Conservation (phyloP, 2,888 invertebrate genomes). For the Hydrotaea cyrtoneurina region DNA sequence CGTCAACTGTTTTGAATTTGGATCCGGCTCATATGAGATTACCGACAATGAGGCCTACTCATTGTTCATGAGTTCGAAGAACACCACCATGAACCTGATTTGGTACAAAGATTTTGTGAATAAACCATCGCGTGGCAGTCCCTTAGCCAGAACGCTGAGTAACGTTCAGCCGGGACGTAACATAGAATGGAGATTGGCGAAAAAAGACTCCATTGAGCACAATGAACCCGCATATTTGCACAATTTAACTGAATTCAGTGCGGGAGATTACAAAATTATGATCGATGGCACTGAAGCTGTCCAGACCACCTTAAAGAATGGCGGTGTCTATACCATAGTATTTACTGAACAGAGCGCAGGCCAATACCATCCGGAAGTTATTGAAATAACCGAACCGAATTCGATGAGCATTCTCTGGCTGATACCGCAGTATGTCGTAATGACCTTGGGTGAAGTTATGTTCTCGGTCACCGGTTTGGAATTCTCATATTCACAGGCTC, state of each 20-base stretch:
- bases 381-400: slow-evolving; percentile 80
- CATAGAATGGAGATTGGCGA: slow-evolving; percentile 72
- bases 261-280: slow-evolving; percentile 70
- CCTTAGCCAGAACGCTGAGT: slow-evolving; percentile 74
- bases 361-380: slow-evolving; percentile 34
- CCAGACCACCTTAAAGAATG: slow-evolving; percentile 72
- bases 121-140: slow-evolving; percentile 76
- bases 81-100: slow-evolving; percentile 33
- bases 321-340: slow-evolving; percentile 79
- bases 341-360: slow-evolving; percentile 63
- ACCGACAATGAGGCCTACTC: slow-evolving; percentile 72
- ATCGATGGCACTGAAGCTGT: slow-evolving; percentile 65
- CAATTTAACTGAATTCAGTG: slow-evolving; percentile 69
- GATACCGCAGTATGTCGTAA: slow-evolving; percentile 86
- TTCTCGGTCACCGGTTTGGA: slow-evolving; percentile 87
- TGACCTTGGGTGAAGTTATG: slow-evolving; percentile 85
- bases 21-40: slow-evolving; percentile 46
- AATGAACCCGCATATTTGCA: slow-evolving; percentile 68
- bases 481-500: slow-evolving; percentile 87
- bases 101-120: slow-evolving; percentile 73
- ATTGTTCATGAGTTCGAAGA: slow-evolving; percentile 72
- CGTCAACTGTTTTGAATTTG: slow-evolving; percentile 26
- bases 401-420: slow-evolving; percentile 84
- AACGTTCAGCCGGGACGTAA: slow-evolving; percentile 68
- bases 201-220: slow-evolving; percentile 67